Evolutionary conservation across 2,888 invertebrate genomes (phyloP).

Genomic region (Linyphia triangularis): DNA sequence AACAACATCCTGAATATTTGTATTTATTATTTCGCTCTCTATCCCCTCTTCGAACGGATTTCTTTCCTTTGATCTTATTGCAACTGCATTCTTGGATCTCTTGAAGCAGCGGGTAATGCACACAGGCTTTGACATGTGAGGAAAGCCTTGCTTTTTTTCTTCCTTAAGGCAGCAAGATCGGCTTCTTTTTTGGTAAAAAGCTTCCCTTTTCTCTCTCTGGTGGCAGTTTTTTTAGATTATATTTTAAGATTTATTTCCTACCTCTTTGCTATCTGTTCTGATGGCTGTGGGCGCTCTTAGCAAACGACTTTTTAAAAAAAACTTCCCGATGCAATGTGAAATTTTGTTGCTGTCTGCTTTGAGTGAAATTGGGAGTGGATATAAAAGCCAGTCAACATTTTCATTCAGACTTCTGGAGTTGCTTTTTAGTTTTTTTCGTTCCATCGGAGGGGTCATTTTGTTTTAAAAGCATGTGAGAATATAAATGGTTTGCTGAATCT

Average conservation of each 20-base stretch:
- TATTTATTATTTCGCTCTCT: slow-evolving; percentile 13
- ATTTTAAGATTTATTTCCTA: slow-evolving; percentile 18
- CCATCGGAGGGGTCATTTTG: too few relatives aligned
- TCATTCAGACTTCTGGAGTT: not conserved
- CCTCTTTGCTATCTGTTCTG: slow-evolving; percentile 14
- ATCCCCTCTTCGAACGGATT: slow-evolving; percentile 25
- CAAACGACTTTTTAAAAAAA: slow-evolving; percentile 4
- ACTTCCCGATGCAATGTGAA: slow-evolving; percentile 10
- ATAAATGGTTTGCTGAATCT: too few relatives aligned
- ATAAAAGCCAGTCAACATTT: not conserved
- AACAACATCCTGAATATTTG: not conserved
- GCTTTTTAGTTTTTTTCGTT: too few relatives aligned
- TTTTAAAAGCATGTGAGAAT: too few relatives aligned
- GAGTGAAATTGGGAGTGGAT: not conserved
- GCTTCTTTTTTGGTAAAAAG: slow-evolving; percentile 23
- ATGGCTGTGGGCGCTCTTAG: slow-evolving; percentile 7
- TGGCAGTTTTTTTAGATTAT: slow-evolving; percentile 14
- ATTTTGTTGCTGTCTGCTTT: slow-evolving; percentile 10
- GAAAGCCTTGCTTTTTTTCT: too few relatives aligned
- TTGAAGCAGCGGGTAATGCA: not conserved
- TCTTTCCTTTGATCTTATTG: slow-evolving; percentile 12
- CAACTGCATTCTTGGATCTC: slow-evolving; percentile 26
- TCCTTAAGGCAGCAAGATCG: slow-evolving; percentile 24
- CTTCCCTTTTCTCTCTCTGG: slow-evolving; percentile 20
- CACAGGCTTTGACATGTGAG: not conserved